These are phyloP conservation scores for Mandrillus leucophaeus DNA, from an alignment of 2,113 vertebrate species.

Conservation along the genomic window DNA sequence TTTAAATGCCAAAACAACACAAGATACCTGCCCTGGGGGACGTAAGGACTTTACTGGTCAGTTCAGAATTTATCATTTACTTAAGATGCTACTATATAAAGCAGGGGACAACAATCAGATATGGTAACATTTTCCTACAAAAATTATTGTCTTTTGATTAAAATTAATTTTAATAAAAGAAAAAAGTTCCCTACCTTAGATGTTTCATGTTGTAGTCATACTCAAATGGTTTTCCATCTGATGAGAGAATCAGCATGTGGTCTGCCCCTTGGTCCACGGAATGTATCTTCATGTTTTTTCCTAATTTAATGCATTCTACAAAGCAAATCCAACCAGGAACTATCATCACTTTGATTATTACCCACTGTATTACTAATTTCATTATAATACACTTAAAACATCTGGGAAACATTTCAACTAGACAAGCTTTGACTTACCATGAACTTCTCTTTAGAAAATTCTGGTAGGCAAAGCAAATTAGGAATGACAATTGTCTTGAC, in stretches of 20 bases:
- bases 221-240: conserved; percentile 68
- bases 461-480: neutral
- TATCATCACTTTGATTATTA: neutral
- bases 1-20: conserved; percentile 4
- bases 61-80: neutral
- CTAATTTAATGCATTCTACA: conserved; percentile 65
- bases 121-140: neutral
- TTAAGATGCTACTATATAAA: neutral
- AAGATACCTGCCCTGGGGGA: neutral
- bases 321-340: conserved; percentile 53
- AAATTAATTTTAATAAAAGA: conserved; percentile 25
- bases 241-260: conserved; percentile 65
- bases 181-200: conserved; percentile 52
- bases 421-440: neutral
- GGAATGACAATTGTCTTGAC: neutral
- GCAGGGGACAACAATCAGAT: neutral
- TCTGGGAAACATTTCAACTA: neutral
- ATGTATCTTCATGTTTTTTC: conserved; percentile 69
- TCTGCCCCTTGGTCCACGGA: conserved; percentile 72
- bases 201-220: conserved; percentile 48
- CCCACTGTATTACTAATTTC: neutral
- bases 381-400: conserved; percentile 32
- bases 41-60: neutral
- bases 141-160: neutral
- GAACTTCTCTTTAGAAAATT: conserved; percentile 27